Conservation (phyloP, 1,140 invertebrate genomes). For the Nephila pilipes region DNA sequence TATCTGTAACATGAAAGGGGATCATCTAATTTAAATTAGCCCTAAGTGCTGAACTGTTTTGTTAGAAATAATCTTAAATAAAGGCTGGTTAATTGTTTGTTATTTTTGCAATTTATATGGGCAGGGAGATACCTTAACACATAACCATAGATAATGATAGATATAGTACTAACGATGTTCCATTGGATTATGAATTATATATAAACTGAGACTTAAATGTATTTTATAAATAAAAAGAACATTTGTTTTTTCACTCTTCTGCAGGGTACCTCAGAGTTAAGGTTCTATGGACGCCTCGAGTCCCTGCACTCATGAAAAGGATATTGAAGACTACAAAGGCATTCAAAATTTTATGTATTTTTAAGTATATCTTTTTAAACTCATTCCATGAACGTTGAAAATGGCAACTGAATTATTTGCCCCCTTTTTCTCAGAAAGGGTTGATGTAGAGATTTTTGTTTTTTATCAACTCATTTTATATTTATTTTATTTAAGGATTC, state of each 20-base stretch:
- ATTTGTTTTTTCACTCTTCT: neutral
- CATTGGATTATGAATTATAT: no score
- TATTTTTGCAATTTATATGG: no score
- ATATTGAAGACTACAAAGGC: conserved; percentile 58
- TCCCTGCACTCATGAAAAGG: conserved; percentile 40
- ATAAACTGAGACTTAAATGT: no score
- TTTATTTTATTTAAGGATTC: conserved; percentile 22
- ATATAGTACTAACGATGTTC: no score
- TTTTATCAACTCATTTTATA: neutral
- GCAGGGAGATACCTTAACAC: no score
- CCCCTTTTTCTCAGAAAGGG: neutral
- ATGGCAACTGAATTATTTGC: conserved; percentile 50
- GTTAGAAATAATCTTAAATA: no score
- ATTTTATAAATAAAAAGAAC: neutral
- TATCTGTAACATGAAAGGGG: no score
- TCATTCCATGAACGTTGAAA: conserved; percentile 38
- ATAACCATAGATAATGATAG: no score
- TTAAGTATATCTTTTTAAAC: conserved; percentile 53
- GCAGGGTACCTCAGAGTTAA: neutral
- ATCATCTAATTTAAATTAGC: no score
- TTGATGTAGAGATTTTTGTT: conserved; percentile 37
- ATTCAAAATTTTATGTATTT: conserved; percentile 59
- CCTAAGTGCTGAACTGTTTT: no score
- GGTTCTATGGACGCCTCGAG: conserved; percentile 14
- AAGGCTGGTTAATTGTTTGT: no score